Evolutionary conservation across 2,113 vertebrate species (phyloP).

Genomic region (Pollachius pollachius): DNA sequence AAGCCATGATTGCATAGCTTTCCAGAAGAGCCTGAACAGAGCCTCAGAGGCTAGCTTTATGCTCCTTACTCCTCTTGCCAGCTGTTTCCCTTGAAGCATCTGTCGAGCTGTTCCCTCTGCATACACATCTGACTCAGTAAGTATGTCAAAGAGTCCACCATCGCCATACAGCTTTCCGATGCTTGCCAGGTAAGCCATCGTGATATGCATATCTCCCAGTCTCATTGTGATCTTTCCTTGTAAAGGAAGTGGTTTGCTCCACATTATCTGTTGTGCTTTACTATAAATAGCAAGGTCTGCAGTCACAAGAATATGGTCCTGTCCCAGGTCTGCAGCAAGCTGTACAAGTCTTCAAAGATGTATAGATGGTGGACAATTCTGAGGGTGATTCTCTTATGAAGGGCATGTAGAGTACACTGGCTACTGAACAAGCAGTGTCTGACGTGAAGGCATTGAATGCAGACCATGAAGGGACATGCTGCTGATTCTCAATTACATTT

Average conservation of each 20-base stretch:
- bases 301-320: conserved; percentile 24
- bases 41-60: conserved; percentile 4
- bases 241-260: conserved; percentile 9
- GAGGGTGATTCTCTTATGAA: conserved; percentile 25
- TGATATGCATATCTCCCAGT: conserved; percentile 16
- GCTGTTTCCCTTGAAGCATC: conserved; percentile 14
- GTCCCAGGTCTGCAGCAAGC: conserved; percentile 14
- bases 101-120: conserved; percentile 12
- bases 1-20: conserved; percentile 11
- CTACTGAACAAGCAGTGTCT: conserved; percentile 18
- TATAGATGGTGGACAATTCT: conserved; percentile 16
- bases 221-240: conserved; percentile 14
- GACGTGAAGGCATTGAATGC: conserved; percentile 23
- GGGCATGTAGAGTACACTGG: conserved; percentile 16
- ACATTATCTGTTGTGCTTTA: conserved; percentile 23
- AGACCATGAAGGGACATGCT: conserved; percentile 21
- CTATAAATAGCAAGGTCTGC: conserved; percentile 22
- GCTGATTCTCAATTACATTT: neutral
- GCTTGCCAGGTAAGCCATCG: conserved; percentile 13
- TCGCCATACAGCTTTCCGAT: conserved; percentile 15
- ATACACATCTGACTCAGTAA: conserved; percentile 15
- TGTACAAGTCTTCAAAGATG: neutral
- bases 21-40: conserved; percentile 8
- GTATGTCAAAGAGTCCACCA: conserved; percentile 5
- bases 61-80: conserved; percentile 14